Evolutionary conservation across 2,797 vertebrate species (phyloP), one percentile per base, ranked within the genome.

Genomic region (Pitangus sulphuratus): DNA sequence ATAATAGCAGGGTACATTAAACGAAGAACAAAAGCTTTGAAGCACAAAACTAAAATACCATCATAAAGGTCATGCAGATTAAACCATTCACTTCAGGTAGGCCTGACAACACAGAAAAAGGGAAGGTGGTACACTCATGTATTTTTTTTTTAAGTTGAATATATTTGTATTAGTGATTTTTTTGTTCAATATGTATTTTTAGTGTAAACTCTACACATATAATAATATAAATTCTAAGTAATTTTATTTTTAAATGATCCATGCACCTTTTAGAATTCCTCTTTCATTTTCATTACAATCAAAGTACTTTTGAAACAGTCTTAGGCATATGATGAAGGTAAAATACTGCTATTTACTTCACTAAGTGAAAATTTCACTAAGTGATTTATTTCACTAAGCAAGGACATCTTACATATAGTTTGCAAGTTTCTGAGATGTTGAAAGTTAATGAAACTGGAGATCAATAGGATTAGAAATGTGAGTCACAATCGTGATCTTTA

Each of bases 361-460:
- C 47, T 28, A 30, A 28, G 26, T 51, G 15, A 54, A 48, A 48
- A 64, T 87, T 92, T 79, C n/a, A 51, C 44, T 17, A 51, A 30
- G 15, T 30, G 28, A 58, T 61, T 50, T 75, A 64, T 87, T 92
- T 80, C 35, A 51, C 47, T 44, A 48, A 84, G 40, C 33, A 89
- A 85, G 60, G 48, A 68, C 40, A 40, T 11, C 30, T 83, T 47
- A 56, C 4, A 31, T 12, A 22, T 6, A 65, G 33, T 53, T 84
- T 65, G 10, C 22, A 81, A 62, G 44, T 22, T 70, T 77, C 64
- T 66, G 42, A 84, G 56, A 54, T 77, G 48, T 11, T 84, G 53
- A 45, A 90, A 94, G 77, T 35, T 95, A 88, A 95, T 86, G 74
- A 68, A 93, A 94, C 53, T 82, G 57, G 57, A 84, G 72, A 93